Evolutionary conservation across 2,797 vertebrate species (phyloP), one percentile per base, ranked within the genome.

Genomic region (Spinibarbus caldwelli): DNA sequence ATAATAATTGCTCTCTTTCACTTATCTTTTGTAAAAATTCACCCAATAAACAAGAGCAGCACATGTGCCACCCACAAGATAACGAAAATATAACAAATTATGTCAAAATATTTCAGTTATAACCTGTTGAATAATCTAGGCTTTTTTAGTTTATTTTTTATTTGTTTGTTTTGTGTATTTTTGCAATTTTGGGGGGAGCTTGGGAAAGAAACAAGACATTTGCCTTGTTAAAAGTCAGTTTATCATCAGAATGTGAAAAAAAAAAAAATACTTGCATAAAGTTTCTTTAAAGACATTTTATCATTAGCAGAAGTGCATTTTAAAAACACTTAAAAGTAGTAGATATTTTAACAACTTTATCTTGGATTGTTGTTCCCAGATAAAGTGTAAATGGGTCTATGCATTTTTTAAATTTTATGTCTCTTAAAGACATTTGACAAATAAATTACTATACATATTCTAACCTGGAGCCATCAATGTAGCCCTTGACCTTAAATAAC

Each of bases 1-100:
- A 43, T 66, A 86, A 70, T 89, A n/a, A 83, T 87, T 43, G 84
- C 86, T 29, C 29, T 59, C 52, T 90, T 91, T 85, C 14, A 82
- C 70, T 87, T 77, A 52, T 84, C 72, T 59, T 67, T 41, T 36
- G 45, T 71, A 79, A 80, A 79, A 66, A 88, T 86, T 21, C 66
- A 76, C 15, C 76, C 54, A 70, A 8, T 73, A 83, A 21, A 67
- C 17, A 12, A 47, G 26, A 38, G 64, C 2, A 3, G 29, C 7
- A 66, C 2, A 75, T 38, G 49, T 26, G 23, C 23, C 29, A 52
- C 10, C 29, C 12, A 21, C 72, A 76, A 52, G 47, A 66, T 66
- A 59, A n/a, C 10, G 7, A 36, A 75, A 23, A 14, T 6, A 34
- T 52, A 23, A 59, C 21, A 23, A 31, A 31, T 34, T 21, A 29